phyloP scores from a whole-genome alignment of 2,797 vertebrate species.

The Pangasius macronema region DNA sequence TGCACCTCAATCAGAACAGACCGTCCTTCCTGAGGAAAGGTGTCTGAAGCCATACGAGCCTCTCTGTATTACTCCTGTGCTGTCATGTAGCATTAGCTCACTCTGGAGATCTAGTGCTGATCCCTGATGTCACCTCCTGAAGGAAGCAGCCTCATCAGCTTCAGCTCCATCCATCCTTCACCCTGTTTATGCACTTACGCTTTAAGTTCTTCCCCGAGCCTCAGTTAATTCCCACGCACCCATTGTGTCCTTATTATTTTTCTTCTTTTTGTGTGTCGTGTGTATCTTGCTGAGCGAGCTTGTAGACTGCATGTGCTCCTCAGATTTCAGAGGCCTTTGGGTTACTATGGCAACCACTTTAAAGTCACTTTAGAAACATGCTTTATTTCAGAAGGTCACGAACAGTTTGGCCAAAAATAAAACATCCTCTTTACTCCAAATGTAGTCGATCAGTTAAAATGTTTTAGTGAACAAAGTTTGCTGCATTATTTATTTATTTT shows the following conservation, averaged over 20 bases:
- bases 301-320: not conserved
- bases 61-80: not conserved
- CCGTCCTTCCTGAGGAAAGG: not conserved
- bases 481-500: not conserved
- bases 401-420: constrained; percentile 4
- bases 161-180: constrained; percentile 14
- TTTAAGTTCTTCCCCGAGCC: not conserved
- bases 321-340: constrained; percentile 34
- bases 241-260: not conserved
- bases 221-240: not conserved
- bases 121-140: not conserved
- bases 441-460: not conserved
- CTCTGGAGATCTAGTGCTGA: not conserved
- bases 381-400: constrained; percentile 1
- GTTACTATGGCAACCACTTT: constrained; percentile 32
- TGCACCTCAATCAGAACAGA: not conserved
- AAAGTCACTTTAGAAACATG: constrained; percentile 7
- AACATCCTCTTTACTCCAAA: not conserved
- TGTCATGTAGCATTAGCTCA: not conserved
- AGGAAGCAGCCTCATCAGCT: constrained; percentile 13
- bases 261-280: not conserved
- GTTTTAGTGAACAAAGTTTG: not conserved
- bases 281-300: not conserved
- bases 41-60: constrained; percentile 6
- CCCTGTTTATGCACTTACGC: constrained; percentile 5